Conservation (phyloP, 2,797 vertebrate species). For the Xenentodon cancila region DNA sequence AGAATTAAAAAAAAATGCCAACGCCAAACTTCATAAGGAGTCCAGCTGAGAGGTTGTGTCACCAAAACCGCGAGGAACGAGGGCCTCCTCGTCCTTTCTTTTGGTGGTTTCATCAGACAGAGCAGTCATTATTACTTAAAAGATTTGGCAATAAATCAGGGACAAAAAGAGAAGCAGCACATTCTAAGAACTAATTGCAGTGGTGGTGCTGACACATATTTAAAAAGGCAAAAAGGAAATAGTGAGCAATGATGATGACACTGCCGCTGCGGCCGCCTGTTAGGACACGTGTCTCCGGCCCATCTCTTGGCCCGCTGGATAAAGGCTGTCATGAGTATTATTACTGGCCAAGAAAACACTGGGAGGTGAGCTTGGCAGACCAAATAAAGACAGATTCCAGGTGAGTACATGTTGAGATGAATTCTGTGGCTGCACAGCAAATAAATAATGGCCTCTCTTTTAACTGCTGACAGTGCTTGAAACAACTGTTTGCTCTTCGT, state of each 20-base stretch:
- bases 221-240: conserved; percentile 51
- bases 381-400: conserved; percentile 70
- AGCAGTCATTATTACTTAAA: conserved; percentile 73
- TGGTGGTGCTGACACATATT: conserved; percentile 60
- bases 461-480: conserved; percentile 71
- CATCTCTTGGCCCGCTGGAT: conserved; percentile 41
- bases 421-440: conserved; percentile 49
- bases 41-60: conserved; percentile 56
- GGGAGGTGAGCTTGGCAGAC: conserved; percentile 43
- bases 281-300: conserved; percentile 41
- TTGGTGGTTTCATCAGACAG: conserved; percentile 49
- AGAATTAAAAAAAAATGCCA: conserved; percentile 67
- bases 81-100: conserved; percentile 40
- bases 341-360: conserved; percentile 45
- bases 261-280: conserved; percentile 31
- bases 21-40: conserved; percentile 56
- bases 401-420: conserved; percentile 56
- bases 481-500: conserved; percentile 70
- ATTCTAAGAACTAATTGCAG: conserved; percentile 73
- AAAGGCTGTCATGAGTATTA: conserved; percentile 49
- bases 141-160: conserved; percentile 78
- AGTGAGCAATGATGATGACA: conserved; percentile 19
- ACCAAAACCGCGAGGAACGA: conserved; percentile 44
- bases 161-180: conserved; percentile 63
- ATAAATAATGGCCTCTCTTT: conserved; percentile 64